Evolutionary conservation across 2,888 invertebrate species (phyloP), one percentile per base, ranked within the genome.

Genomic region (Sylvicola fuscatus): DNA sequence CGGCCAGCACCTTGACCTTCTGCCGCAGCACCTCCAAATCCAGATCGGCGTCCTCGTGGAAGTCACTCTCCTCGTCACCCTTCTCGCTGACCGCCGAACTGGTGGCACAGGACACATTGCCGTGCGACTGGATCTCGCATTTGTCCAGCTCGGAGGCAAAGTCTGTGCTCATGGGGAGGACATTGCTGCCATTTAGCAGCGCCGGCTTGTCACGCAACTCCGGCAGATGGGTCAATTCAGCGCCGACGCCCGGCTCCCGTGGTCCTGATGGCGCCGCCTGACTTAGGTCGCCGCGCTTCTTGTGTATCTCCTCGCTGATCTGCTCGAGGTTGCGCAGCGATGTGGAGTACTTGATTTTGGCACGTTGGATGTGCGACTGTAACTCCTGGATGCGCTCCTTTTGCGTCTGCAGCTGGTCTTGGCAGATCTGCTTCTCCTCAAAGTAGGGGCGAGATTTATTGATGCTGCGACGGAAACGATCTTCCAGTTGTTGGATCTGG

Each of bases 281-380:
- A 5, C 48, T 47, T 38, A 51, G 50, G 37, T 52, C 53, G 27
- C 60, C 57, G 36, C 60, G 51, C 42, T 52, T 54, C 36, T 56
- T 48, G 53, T 89, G 87, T 43, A 89, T 90, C 50, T 89, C 86
- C 59, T 90, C 87, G 7, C 90, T 90, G 40, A 93, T 92, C 45
- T 76, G 72, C 55, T 92, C 92, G 17, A 93, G 64, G 42, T 78
- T 75, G 44, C 77, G 75, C 32, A 93, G 64, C 0, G 89, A 81
- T 41, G 72, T 72, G 2, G 86, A 69, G 57, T 93, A 92, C 33
- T 77, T 71, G 42, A 61, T 64, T 56, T 93, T 93, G 2, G 84
- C 76, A 6, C 42, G 36, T 38, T 49, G 51, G 33, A 93, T 81
- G 35, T 79, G 75, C 37, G 70, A 68, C 48, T 89, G 84, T 11